These are phyloP conservation scores for Diorhabda sublineata DNA, from an alignment of 1,140 invertebrate species.

Conservation along the genomic window DNA sequence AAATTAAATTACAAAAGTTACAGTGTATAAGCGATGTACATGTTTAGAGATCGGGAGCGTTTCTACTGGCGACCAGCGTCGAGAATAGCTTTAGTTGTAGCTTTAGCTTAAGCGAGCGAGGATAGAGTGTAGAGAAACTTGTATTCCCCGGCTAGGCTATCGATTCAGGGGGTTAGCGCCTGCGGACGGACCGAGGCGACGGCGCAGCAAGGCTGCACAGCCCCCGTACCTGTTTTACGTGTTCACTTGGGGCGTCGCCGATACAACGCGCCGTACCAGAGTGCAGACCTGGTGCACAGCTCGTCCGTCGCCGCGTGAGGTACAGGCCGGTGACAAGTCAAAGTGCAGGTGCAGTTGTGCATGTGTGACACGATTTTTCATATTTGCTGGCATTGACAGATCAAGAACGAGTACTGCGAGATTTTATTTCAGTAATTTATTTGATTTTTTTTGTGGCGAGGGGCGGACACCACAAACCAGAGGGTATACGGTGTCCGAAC, in stretches of 20 bases:
- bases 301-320: conserved; percentile 3
- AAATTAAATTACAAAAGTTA: no score
- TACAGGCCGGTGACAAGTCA: conserved; percentile 10
- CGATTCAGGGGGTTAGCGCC: conserved; percentile 27
- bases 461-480: background rate
- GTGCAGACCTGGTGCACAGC: conserved; percentile 10
- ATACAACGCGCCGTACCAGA: conserved; percentile 26
- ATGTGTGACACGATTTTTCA: conserved; percentile 16
- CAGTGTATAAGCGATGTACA: no score
- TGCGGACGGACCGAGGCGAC: background rate
- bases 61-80: background rate
- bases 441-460: background rate
- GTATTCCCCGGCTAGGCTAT: conserved; percentile 36
- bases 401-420: background rate
- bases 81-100: background rate
- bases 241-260: conserved; percentile 41
- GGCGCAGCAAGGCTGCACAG: conserved; percentile 37
- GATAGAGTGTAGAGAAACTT: conserved; percentile 18
- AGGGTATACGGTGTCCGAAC: background rate
- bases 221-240: conserved; percentile 35
- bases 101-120: background rate
- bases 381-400: conserved; percentile 4
- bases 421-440: background rate
- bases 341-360: conserved; percentile 19
- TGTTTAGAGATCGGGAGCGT: background rate